These are phyloP conservation scores for Cryptomyrus ogoouensis DNA, from an alignment of 2,113 vertebrate species.

Conservation along the genomic window DNA sequence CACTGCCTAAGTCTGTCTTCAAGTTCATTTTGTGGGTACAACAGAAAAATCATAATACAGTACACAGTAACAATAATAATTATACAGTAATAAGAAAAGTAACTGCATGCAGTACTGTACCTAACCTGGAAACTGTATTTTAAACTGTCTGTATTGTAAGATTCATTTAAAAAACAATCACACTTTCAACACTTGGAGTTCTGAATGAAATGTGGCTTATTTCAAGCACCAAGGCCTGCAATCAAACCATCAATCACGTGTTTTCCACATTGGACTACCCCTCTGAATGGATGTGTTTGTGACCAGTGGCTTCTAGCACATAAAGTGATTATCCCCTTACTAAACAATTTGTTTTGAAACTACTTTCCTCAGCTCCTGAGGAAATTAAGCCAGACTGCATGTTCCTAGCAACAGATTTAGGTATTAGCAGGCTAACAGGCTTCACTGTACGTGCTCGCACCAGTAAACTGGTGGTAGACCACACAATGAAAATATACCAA, in stretches of 20 bases:
- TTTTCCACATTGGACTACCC: conserved; percentile 44
- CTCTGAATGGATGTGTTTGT: conserved; percentile 33
- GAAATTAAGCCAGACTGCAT: background rate
- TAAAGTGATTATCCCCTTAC: conserved; percentile 25
- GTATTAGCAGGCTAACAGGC: background rate
- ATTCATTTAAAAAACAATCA: background rate
- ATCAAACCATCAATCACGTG: conserved; percentile 43
- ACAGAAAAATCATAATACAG: background rate
- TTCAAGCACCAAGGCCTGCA: conserved; percentile 4
- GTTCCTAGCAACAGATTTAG: background rate
- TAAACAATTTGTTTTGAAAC: conserved; percentile 18
- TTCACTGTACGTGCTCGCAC: background rate
- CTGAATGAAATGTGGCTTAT: conserved; percentile 15
- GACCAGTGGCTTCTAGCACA: conserved; percentile 18
- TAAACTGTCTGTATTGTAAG: background rate
- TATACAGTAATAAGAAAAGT: background rate
- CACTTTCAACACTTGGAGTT: background rate
- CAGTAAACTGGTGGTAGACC: background rate
- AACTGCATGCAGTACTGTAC: background rate
- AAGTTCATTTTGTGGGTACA: background rate
- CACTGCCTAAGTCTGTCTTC: background rate
- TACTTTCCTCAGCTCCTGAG: background rate
- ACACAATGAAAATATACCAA: background rate
- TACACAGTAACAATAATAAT: background rate
- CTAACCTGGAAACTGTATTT: background rate